phyloP scores from a whole-genome alignment of 2,113 vertebrate genomes.

The Tachysurus fulvidraco region DNA sequence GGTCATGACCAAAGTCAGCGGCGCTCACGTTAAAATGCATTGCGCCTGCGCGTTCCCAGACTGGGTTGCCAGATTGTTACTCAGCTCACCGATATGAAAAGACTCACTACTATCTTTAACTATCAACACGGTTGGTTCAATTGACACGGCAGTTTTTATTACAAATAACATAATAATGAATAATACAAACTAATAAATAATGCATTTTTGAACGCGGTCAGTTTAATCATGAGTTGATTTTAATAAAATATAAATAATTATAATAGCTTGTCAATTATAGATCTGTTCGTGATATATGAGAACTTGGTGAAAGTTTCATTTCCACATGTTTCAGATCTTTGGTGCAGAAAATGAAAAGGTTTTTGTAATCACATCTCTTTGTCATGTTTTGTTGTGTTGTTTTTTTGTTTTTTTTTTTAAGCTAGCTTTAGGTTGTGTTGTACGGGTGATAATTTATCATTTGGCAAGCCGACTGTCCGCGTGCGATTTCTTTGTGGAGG shows the following conservation, averaged over 20 bases:
- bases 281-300: no score
- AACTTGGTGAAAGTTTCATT: no score
- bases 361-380: not conserved
- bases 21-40: not conserved
- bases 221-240: no score
- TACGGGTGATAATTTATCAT: not conserved
- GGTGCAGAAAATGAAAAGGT: not conserved
- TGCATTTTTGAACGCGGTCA: no score
- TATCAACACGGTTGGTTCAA: no score
- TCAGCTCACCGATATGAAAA: not conserved
- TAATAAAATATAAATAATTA: no score
- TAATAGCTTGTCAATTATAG: no score
- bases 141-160: no score
- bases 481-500: conserved; percentile 1
- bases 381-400: no score
- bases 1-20: not conserved
- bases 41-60: not conserved
- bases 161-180: no score
- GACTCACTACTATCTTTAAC: not conserved
- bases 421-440: not conserved
- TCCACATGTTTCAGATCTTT: not conserved
- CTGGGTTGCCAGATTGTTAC: not conserved
- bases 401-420: not conserved
- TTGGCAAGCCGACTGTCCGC: conserved; percentile 1
- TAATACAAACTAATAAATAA: no score